Conservation (phyloP, 2,797 vertebrate genomes). For the Neosalanx taihuensis region DNA sequence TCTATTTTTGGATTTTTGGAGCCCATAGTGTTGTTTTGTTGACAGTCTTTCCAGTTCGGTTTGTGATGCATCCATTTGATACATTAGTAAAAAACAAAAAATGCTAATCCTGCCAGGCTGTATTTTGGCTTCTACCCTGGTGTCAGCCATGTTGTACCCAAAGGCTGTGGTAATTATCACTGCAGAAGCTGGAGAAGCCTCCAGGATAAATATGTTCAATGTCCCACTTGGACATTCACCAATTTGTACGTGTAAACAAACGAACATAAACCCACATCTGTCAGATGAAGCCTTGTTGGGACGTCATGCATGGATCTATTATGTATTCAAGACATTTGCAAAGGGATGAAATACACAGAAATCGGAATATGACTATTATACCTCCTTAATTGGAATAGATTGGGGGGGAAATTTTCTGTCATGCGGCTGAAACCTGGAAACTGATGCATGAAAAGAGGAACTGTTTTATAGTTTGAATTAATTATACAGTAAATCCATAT, state of each 20-base stretch:
- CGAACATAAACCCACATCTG: conserved; percentile 30
- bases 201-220: conserved; percentile 56
- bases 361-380: not conserved
- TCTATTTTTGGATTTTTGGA: not conserved
- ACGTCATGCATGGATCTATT: conserved; percentile 25
- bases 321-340: not conserved
- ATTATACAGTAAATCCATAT: not conserved
- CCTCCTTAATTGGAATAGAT: not conserved
- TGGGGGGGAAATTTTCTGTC: not conserved
- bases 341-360: not conserved
- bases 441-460: no score
- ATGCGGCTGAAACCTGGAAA: no score
- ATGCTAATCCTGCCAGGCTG: conserved; percentile 2
- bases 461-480: not conserved
- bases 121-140: conserved; percentile 18
- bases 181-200: conserved; percentile 37
- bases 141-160: conserved; percentile 28
- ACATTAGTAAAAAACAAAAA: no score
- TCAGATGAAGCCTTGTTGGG: conserved; percentile 28
- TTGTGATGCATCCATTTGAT: not conserved
- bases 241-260: conserved; percentile 49
- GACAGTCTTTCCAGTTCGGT: not conserved
- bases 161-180: conserved; percentile 47
- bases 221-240: conserved; percentile 50
- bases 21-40: not conserved